These are phyloP conservation scores for Habropoda laboriosa DNA, from an alignment of 1,140 invertebrate genomes.

Conservation along the genomic window DNA sequence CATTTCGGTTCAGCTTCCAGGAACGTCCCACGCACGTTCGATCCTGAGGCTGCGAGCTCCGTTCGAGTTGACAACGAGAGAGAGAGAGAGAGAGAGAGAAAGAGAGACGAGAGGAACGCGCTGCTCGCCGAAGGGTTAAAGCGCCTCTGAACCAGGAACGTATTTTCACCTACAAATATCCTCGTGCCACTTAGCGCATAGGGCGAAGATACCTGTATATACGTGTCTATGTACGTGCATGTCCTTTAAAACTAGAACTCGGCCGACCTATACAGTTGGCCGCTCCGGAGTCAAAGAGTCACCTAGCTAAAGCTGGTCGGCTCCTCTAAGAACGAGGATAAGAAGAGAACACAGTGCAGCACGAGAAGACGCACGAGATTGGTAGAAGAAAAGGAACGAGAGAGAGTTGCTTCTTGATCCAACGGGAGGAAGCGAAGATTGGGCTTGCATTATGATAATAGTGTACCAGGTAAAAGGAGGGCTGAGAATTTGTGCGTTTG, in stretches of 20 bases:
- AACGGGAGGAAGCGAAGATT: neutral
- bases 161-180: conserved; percentile 32
- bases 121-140: conserved; percentile 36
- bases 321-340: conserved; percentile 9
- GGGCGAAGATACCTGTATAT: neutral
- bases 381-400: neutral
- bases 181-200: conserved; percentile 28
- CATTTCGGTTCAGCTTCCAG: conserved; percentile 27
- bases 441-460: neutral
- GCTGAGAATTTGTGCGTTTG: neutral
- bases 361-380: neutral
- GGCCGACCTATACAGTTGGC: conserved; percentile 59
- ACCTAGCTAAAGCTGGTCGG: conserved; percentile 6
- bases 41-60: neutral
- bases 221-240: conserved; percentile 11
- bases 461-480: neutral
- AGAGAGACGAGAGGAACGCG: neutral
- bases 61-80: neutral
- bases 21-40: conserved; percentile 32
- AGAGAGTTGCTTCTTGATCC: neutral
- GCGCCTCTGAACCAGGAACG: neutral
- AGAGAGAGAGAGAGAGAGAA: too few species aligned
- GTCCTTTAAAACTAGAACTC: conserved; percentile 65
- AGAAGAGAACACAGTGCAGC: neutral
- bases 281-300: conserved; percentile 54